Evolutionary conservation across 1,140 invertebrate genomes (phyloP).

Genomic region (Bombus breviceps): DNA sequence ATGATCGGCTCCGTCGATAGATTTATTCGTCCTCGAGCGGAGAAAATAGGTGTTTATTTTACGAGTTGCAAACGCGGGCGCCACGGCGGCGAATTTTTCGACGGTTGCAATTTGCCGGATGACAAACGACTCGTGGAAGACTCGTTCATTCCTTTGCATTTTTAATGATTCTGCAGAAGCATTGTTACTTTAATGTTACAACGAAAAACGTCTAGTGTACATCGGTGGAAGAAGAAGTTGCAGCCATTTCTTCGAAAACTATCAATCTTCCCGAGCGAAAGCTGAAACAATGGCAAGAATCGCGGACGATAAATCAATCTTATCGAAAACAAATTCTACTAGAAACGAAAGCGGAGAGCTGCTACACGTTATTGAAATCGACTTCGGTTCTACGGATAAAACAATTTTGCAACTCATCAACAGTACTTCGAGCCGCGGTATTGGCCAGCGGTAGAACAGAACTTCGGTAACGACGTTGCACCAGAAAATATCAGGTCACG

Average conservation of each 20-base stretch:
- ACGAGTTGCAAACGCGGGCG: not conserved
- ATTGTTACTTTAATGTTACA: not conserved
- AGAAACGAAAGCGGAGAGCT: not conserved
- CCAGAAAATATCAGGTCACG: not conserved
- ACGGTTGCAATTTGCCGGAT: not conserved
- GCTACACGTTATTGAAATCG: not conserved
- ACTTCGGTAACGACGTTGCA: not conserved
- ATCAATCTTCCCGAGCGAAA: not conserved
- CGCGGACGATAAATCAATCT: conserved; percentile 20
- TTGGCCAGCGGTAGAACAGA: not conserved
- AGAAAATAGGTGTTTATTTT: conserved; percentile 22
- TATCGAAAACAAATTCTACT: conserved; percentile 14
- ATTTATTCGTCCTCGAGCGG: conserved; percentile 13
- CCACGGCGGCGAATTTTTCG: conserved; percentile 8
- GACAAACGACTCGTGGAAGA: not conserved
- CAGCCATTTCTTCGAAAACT: not conserved
- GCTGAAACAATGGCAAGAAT: conserved; percentile 1
- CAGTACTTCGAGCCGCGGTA: not conserved
- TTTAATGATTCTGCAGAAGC: not conserved
- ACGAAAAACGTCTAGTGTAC: not conserved
- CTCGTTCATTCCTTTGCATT: not conserved
- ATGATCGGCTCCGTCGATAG: not conserved
- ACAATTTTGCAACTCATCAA: not conserved
- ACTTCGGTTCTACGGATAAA: conserved; percentile 6
- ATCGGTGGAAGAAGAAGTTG: not conserved